phyloP scores from a whole-genome alignment of 2,797 vertebrate genomes.

The Anguilla megastoma region DNA sequence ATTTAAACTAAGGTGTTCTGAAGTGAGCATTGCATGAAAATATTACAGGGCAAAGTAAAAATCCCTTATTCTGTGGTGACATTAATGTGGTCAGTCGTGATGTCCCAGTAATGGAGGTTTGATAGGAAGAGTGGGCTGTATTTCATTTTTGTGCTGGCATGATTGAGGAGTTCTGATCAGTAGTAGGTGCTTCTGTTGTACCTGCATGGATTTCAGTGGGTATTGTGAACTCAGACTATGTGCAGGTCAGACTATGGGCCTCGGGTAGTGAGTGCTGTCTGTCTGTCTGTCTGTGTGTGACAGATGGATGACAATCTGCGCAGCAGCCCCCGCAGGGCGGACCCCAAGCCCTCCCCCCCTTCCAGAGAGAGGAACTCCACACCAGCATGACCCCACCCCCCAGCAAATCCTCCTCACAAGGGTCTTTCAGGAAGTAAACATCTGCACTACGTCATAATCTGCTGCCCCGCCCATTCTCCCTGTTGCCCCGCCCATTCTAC shows the following conservation, averaged over 20 bases:
- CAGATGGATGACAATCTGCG: conserved; percentile 99
- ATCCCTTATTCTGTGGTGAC: background rate
- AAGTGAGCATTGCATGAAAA: background rate
- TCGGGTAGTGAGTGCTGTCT: background rate
- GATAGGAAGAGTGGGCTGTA: background rate
- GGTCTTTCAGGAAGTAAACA: background rate
- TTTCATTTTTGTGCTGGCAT: background rate
- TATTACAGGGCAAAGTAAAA: background rate
- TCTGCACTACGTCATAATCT: background rate
- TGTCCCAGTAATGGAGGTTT: background rate
- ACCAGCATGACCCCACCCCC: conserved; percentile 66
- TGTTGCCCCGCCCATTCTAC: background rate
- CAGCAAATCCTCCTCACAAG: conserved; percentile 18
- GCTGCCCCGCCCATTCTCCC: background rate
- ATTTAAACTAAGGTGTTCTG: background rate
- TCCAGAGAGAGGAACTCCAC: conserved; percentile 71
- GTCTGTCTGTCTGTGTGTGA: conserved; percentile 56
- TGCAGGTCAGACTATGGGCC: background rate
- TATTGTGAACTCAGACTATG: background rate
- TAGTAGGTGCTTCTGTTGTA: too few species aligned
- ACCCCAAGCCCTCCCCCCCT: conserved; percentile 75
- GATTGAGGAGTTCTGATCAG: background rate
- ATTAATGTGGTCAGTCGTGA: background rate
- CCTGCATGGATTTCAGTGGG: background rate
- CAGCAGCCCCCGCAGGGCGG: conserved; percentile 87